These are phyloP conservation scores for Oscheius myriophilus DNA, from an alignment of 2,888 invertebrate genomes.

Conservation along the genomic window DNA sequence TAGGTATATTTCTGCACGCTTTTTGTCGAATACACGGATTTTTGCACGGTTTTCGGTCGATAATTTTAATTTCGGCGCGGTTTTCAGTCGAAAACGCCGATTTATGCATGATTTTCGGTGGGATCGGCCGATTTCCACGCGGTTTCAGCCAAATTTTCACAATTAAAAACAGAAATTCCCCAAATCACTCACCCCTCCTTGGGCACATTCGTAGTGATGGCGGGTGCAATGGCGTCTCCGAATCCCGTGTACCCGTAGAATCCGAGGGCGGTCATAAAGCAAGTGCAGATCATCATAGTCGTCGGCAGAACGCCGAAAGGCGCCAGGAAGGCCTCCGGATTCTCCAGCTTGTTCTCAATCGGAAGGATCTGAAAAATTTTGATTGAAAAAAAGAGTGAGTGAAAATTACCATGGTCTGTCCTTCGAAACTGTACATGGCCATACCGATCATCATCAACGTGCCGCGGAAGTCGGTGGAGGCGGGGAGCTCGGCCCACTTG, in stretches of 20 bases:
- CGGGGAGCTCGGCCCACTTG: conserved; percentile 66
- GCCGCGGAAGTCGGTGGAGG: conserved; percentile 64
- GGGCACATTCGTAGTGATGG: conserved; percentile 70
- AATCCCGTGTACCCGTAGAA: conserved; percentile 70
- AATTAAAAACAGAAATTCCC: no score
- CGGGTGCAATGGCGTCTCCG: conserved; percentile 60
- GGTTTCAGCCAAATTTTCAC: no score
- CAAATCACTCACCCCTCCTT: conserved; percentile 48
- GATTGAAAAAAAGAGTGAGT: background rate
- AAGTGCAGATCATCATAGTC: conserved; percentile 68
- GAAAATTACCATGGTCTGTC: conserved; percentile 68
- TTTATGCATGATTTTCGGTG: no score
- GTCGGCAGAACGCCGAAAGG: conserved; percentile 70
- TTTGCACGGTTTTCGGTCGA: no score
- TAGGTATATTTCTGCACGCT: no score
- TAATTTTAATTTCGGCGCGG: no score
- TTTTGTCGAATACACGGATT: no score
- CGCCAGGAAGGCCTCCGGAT: conserved; percentile 68
- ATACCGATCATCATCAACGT: conserved; percentile 70
- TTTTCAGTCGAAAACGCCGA: no score
- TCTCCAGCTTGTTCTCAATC: conserved; percentile 69
- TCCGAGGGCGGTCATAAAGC: conserved; percentile 66
- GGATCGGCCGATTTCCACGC: no score
- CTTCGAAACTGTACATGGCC: conserved; percentile 71
- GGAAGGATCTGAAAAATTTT: conserved; percentile 62